phyloP scores from a whole-genome alignment of 2,797 vertebrate species.

The Nannoperca australis region DNA sequence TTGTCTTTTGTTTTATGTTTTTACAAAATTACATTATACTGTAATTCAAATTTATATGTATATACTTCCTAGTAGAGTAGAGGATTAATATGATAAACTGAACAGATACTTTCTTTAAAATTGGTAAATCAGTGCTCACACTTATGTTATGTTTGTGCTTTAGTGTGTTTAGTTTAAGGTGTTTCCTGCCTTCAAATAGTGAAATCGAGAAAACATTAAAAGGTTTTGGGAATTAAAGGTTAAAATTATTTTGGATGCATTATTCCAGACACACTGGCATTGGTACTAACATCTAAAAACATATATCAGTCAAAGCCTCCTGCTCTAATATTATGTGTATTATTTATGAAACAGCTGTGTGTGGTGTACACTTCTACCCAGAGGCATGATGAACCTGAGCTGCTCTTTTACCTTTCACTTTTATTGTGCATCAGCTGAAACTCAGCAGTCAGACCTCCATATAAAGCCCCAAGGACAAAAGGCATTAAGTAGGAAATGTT shows the following conservation, averaged over 20 bases:
- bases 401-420: constrained; percentile 50
- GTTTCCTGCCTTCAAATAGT: not conserved
- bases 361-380: constrained; percentile 35
- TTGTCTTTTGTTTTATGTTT: not conserved
- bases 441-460: constrained; percentile 52
- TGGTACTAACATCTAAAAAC: not conserved
- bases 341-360: constrained; percentile 59
- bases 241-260: not conserved
- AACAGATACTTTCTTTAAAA: not conserved
- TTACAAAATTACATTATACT: not conserved
- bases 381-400: constrained; percentile 50
- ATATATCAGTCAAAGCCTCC: constrained; percentile 15
- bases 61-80: not conserved
- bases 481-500: constrained; percentile 61
- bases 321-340: constrained; percentile 47
- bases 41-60: not conserved
- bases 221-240: not conserved
- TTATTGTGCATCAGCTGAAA: constrained; percentile 54
- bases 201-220: not conserved
- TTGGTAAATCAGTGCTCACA: not conserved
- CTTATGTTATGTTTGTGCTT: not conserved
- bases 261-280: not conserved
- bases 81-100: not conserved
- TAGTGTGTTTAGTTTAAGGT: not conserved
- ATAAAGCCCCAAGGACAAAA: constrained; percentile 66